Base-by-base conservation (phyloP, 1,140 invertebrate species). In the Drosophila nikananu region DNA sequence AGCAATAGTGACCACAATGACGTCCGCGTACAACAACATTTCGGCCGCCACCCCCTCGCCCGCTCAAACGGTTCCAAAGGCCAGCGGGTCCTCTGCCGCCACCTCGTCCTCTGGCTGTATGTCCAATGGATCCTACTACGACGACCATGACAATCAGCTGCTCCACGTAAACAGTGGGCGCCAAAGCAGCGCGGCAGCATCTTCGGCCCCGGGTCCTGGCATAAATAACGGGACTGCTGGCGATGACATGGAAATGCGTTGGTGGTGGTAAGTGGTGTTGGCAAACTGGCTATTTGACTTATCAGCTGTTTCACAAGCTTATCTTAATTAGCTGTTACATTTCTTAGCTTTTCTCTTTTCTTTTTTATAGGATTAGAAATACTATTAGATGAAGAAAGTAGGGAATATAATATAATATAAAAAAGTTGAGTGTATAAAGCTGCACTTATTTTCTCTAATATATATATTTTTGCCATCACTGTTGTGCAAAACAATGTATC, bases 111-210 rank as follows among this genome's bases (percentile, higher is more conserved):
- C 61, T 6, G 23, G 48, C 49, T 63, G 32, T 13, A 21, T 68
- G 44, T 41, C 61, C 44, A 77, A 77, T 41, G 73, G 32, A 19
- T 76, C 70, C 32, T 72, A 71, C 41, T 77, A 83, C 32, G 84
- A 86, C 42, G 77, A 83, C 54, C 81, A 81, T 42, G 84, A 89
- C 32, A 89, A 89, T 71, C 86, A 87, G 58, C 76, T 87, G 59
- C 68, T 89, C 13, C 82, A 89, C 59, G 81, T 84, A 41, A 84
- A 75, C 62, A 78, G 46, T 52, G 55, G 55, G 1, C 61, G 84
- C 13, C 41, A 52, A 19, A 51, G 51, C 48, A 75, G 54, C 30
- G 49, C 65, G 30, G 81, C 84, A 41, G 84, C 83, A 44, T 89
- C 81, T 17, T 89, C 84, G 23, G 84, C 84, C 13, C 84, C 84